Conservation (phyloP, 2,888 invertebrate genomes). For the Calliopum simillimum region DNA sequence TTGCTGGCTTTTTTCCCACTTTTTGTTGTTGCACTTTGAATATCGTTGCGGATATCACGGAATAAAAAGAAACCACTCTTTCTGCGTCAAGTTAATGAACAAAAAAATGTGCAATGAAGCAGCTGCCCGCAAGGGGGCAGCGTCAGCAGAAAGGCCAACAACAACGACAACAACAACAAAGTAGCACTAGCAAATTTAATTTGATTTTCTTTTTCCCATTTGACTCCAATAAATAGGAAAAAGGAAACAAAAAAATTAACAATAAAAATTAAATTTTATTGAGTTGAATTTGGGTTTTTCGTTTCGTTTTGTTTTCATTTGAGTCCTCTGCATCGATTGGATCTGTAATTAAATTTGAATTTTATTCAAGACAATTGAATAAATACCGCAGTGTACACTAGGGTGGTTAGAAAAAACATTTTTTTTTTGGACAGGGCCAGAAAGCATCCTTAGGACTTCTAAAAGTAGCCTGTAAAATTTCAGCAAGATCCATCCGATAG, state of each 20-base stretch:
- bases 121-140: background rate
- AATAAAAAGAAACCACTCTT: background rate
- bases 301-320: background rate
- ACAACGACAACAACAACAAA: background rate
- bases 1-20: background rate
- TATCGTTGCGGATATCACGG: background rate
- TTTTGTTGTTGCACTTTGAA: background rate
- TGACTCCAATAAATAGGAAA: background rate
- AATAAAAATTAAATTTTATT: background rate
- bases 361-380: background rate
- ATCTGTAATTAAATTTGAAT: no score
- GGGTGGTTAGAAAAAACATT: no score
- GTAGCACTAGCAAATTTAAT: slow-evolving; percentile 6
- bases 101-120: background rate
- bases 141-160: background rate
- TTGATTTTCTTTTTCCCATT: background rate
- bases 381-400: background rate
- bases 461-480: no score
- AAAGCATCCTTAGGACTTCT: no score
- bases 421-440: no score
- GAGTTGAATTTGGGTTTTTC: background rate
- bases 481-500: no score
- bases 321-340: background rate
- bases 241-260: background rate
- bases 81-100: slow-evolving; percentile 6